Conservation (phyloP, 2,113 vertebrate genomes). For the Scomber japonicus region DNA sequence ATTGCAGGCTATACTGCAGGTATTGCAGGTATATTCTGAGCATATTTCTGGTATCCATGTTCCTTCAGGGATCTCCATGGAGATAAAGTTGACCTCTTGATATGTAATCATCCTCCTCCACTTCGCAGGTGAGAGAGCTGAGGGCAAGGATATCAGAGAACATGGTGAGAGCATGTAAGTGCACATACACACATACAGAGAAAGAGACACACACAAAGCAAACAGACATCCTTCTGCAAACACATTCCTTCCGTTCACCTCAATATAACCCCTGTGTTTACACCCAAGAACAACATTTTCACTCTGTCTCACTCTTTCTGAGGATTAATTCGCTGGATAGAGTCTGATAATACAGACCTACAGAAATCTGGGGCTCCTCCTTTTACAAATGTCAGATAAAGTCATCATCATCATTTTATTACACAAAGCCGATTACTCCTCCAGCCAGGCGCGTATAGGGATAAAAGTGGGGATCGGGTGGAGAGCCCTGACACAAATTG, state of each 20-base stretch:
- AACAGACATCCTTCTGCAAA: constrained; percentile 61
- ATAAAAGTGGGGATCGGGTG: constrained; percentile 78
- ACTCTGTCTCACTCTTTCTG: constrained; percentile 61
- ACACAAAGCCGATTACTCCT: constrained; percentile 85
- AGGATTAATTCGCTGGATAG: constrained; percentile 78
- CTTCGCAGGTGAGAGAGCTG: constrained; percentile 64
- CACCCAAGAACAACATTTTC: constrained; percentile 70
- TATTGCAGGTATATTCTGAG: constrained; percentile 49
- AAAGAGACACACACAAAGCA: constrained; percentile 33
- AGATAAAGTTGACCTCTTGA: constrained; percentile 71
- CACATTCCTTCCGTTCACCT: constrained; percentile 65
- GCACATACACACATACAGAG: not conserved
- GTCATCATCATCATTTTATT: constrained; percentile 86
- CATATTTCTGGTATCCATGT: constrained; percentile 43
- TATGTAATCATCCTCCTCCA: constrained; percentile 72
- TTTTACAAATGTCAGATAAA: constrained; percentile 87
- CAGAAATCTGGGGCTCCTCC: constrained; percentile 76
- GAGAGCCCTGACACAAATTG: constrained; percentile 82
- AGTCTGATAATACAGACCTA: constrained; percentile 79
- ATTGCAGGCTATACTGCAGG: constrained; percentile 16
- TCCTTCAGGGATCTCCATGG: constrained; percentile 67
- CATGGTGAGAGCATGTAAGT: constrained; percentile 51
- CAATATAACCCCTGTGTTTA: constrained; percentile 75
- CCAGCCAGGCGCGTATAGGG: constrained; percentile 67
- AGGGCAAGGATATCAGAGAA: constrained; percentile 43